These are phyloP conservation scores for Chrysoperla carnea DNA, from an alignment of 1,140 invertebrate species.

Conservation along the genomic window DNA sequence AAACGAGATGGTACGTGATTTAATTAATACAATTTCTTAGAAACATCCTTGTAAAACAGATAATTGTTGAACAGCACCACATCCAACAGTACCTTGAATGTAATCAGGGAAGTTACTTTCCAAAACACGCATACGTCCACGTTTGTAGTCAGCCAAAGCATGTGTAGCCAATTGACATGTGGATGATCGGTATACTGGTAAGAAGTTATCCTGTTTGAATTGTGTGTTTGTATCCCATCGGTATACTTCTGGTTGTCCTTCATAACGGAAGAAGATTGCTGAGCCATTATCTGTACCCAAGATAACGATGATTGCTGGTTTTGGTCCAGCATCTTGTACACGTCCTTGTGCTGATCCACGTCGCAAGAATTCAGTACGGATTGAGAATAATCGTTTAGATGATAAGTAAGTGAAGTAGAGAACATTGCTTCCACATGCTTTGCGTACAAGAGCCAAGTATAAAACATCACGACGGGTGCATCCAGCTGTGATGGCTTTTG, in stretches of 20 bases:
- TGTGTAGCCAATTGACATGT: constrained; percentile 35
- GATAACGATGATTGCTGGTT: constrained; percentile 29
- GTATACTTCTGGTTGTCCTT: constrained; percentile 26
- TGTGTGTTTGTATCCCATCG: constrained; percentile 23
- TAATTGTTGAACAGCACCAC: constrained; percentile 33
- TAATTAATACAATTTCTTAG: not conserved
- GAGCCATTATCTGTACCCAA: constrained; percentile 40
- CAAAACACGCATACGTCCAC: constrained; percentile 33
- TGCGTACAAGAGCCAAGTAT: constrained; percentile 31
- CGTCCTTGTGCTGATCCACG: constrained; percentile 28
- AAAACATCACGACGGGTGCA: constrained; percentile 31
- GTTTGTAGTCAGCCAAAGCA: constrained; percentile 31
- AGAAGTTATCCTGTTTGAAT: constrained; percentile 22
- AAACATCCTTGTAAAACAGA: constrained; percentile 24
- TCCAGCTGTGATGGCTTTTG: constrained; percentile 26
- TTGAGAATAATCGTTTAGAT: constrained; percentile 29
- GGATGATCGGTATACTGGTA: constrained; percentile 27
- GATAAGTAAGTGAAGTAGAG: constrained; percentile 38
- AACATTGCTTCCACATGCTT: constrained; percentile 26
- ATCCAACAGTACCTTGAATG: constrained; percentile 36
- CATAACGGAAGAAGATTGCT: constrained; percentile 34
- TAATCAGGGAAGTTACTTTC: constrained; percentile 44
- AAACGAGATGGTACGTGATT: not conserved
- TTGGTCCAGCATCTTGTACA: constrained; percentile 32
- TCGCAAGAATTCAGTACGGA: constrained; percentile 32